A percentile compares a stretch with the other conserved stretches of the same genome.
Evolutionary conservation across 2,888 invertebrate genomes (phyloP).

Genomic region (Dioctria linearis): DNA sequence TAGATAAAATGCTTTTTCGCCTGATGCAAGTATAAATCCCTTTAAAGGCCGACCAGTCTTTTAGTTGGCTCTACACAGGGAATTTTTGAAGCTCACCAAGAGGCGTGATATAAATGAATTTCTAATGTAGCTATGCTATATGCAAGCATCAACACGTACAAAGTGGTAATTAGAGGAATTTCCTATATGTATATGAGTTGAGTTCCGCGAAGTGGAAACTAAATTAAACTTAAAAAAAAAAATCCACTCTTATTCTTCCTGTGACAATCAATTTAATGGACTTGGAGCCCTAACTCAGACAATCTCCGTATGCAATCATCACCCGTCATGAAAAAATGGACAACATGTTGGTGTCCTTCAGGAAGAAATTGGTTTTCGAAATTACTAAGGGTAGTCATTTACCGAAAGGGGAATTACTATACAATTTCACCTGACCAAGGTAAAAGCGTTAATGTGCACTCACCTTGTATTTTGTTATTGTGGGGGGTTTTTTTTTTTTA

Average conservation of each 20-base stretch:
- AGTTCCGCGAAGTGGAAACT: background rate
- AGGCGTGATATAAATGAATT: background rate
- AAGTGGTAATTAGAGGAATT: conserved; percentile 25
- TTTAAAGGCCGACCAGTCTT: background rate
- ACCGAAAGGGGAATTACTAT: conserved; percentile 21
- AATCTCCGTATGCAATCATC: conserved; percentile 38
- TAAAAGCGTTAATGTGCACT: background rate
- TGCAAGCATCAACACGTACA: conserved; percentile 22
- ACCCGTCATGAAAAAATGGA: background rate
- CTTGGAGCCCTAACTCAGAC: background rate
- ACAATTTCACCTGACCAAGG: background rate
- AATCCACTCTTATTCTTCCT: too few species aligned
- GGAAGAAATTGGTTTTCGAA: conserved; percentile 38
- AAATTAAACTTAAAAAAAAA: background rate
- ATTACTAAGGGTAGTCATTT: background rate
- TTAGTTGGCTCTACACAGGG: background rate
- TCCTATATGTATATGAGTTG: background rate
- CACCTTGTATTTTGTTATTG: conserved; percentile 28
- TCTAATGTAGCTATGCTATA: background rate
- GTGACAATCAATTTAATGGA: conserved; percentile 38
- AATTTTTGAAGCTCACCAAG: background rate
- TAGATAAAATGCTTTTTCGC: background rate
- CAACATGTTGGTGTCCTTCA: conserved; percentile 23
- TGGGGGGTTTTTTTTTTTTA: too few species aligned
- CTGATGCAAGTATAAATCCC: conserved; percentile 7